phyloP scores from a whole-genome alignment of 2,113 vertebrate species.

The Myotis davidii region DNA sequence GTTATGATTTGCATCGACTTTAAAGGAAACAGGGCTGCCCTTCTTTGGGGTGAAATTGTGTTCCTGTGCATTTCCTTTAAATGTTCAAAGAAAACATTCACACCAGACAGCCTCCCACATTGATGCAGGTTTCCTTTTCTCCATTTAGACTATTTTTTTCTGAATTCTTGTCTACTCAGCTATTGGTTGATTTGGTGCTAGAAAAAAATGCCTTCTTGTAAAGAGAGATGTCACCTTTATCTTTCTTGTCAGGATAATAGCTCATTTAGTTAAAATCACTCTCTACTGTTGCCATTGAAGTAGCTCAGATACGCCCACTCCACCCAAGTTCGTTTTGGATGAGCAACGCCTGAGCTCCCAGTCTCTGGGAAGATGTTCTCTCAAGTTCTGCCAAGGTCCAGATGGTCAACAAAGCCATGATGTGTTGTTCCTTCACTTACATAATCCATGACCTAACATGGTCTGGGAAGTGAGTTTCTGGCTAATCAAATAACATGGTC shows the following conservation, averaged over 20 bases:
- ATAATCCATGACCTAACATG: background rate
- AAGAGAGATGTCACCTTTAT: background rate
- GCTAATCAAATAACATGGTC: constrained; percentile 1
- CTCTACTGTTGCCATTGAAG: background rate
- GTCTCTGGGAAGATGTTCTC: background rate
- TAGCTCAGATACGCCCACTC: background rate
- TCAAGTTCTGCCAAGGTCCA: background rate
- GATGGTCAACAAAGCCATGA: background rate
- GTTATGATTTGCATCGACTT: background rate
- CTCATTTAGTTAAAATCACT: background rate
- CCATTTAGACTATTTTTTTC: background rate
- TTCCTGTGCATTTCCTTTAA: constrained; percentile 36
- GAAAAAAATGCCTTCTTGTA: background rate
- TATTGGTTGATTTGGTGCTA: background rate
- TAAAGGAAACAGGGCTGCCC: background rate
- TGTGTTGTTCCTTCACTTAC: background rate
- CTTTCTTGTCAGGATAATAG: background rate
- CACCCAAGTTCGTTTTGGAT: background rate
- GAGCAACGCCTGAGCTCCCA: background rate
- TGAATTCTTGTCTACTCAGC: background rate
- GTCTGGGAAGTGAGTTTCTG: background rate
- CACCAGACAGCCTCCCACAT: background rate
- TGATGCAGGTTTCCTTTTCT: constrained; percentile 1
- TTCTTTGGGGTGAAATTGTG: background rate
- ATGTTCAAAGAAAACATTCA: background rate